Evolutionary conservation across 2,113 vertebrate species (phyloP).

Genomic region (Brachypteracias leptosomus): DNA sequence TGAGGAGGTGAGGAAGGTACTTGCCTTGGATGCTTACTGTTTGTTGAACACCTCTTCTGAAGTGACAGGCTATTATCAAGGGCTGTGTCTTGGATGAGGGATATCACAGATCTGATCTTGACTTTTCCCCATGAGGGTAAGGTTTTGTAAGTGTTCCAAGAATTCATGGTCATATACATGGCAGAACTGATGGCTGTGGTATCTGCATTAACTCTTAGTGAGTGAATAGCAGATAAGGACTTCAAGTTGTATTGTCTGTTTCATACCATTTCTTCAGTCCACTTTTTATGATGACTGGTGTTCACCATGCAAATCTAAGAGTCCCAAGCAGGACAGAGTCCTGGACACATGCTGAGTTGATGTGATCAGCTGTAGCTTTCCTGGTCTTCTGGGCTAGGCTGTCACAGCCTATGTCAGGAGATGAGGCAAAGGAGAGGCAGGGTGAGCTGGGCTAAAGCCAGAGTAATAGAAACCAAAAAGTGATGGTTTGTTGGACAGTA

Average conservation of each 20-base stretch:
- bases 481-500: not conserved
- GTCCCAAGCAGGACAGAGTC: not conserved
- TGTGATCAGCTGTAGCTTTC: not conserved
- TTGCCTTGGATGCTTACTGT: not conserved
- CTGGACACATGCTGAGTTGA: not conserved
- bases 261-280: not conserved
- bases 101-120: not conserved
- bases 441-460: not conserved
- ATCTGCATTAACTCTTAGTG: no score
- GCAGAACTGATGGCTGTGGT: not conserved
- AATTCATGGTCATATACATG: fast-evolving
- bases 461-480: not conserved
- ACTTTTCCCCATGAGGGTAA: not conserved
- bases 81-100: not conserved
- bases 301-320: not conserved
- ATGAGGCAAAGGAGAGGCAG: not conserved
- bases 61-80: not conserved
- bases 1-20: not conserved
- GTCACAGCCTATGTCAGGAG: not conserved
- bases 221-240: not conserved
- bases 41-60: not conserved
- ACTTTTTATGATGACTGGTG: not conserved
- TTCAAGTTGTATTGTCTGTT: not conserved
- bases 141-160: not conserved
- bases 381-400: not conserved